These are phyloP conservation scores for Drosophila sturtevanti DNA, from an alignment of 1,140 invertebrate genomes.

Conservation along the genomic window DNA sequence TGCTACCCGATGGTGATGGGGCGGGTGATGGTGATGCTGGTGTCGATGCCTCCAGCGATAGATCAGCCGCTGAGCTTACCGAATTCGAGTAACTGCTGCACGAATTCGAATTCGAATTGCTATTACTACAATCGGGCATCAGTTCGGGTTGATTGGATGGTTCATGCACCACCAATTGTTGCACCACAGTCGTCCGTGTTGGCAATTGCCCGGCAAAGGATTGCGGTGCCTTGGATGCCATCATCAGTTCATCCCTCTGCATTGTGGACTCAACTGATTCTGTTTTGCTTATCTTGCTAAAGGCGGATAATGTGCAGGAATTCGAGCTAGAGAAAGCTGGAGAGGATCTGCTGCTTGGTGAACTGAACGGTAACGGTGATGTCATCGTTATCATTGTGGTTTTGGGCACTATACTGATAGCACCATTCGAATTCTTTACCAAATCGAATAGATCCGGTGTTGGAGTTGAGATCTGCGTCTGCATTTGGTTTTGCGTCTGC, in stretches of 20 bases:
- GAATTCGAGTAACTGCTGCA: conserved; percentile 69
- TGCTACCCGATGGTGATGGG: conserved; percentile 37
- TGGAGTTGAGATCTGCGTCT: conserved; percentile 15
- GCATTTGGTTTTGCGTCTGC: not conserved
- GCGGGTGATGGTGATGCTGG: conserved; percentile 58
- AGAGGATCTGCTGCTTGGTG: conserved; percentile 59
- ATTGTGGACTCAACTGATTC: conserved; percentile 48
- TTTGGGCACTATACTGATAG: conserved; percentile 66
- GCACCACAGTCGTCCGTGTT: not conserved
- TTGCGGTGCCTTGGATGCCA: conserved; percentile 13
- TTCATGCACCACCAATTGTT: not conserved
- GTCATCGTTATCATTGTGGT: conserved; percentile 15
- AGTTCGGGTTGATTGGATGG: conserved; percentile 50
- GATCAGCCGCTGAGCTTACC: conserved; percentile 74
- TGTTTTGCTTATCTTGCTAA: conserved; percentile 59
- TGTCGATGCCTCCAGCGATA: conserved; percentile 74
- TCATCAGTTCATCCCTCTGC: conserved; percentile 31
- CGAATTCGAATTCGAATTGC: conserved; percentile 67
- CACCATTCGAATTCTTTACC: conserved; percentile 77
- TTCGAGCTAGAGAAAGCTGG: conserved; percentile 59
- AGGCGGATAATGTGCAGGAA: conserved; percentile 61
- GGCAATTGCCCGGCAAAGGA: conserved; percentile 66
- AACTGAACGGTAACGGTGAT: conserved; percentile 58
- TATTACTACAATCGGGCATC: conserved; percentile 46
- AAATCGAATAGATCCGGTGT: conserved; percentile 75